Evolutionary conservation across 30 jellyfish, hydroid and myxozoan genomes (phyloP), one percentile per base, ranked within the genome.

Genomic region (Aurelia coerulea): DNA sequence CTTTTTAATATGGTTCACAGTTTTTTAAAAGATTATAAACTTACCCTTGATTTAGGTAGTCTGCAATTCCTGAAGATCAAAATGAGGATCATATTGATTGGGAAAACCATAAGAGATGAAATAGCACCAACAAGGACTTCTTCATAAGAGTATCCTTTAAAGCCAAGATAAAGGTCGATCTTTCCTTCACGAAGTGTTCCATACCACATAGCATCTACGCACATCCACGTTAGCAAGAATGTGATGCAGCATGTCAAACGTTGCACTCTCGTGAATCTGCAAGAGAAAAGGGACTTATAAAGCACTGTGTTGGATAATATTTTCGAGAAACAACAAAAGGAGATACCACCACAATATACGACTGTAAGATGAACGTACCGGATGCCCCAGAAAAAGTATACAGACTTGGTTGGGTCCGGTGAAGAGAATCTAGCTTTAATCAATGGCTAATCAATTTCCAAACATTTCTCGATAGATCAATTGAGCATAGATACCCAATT

Each of bases 181-280:
- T 90, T 31, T 7, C 92, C 97, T 13, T 79, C 93, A 15, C 97
- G 93, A n/a, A 91, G 93, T 7, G 91, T 95, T 23, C 91, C 97
- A 68, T 75, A 95, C 99, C 99, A 95, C 97, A 90, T 90, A 10
- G 99, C 99, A 81, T 90, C 92, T 12, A 95, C 91, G 14, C 93
- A 83, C 99, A 90, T 95, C 97, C 97, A 95, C 18, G 95, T 76
- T 65, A 95, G 73, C 18, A 89, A 50, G 75, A 95, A 85, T 59
- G 99, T 90, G 54, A 90, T 87, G 50, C 97, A 82, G 51, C 97
- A 95, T 0, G 99, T 90, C 29, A 89, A 66, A 10, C 99, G 97
- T 83, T 95, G 99, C 50, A 95, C 97, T 29, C 99, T 79, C 2
- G 98, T 88, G 70, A 95, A 95, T 70, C 99, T 95, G 62, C 31